Percentiles rank a stretch among this genome's conserved stretches.
Conservation (phyloP, 2,888 invertebrate species). For the Cistogaster globosa region DNA sequence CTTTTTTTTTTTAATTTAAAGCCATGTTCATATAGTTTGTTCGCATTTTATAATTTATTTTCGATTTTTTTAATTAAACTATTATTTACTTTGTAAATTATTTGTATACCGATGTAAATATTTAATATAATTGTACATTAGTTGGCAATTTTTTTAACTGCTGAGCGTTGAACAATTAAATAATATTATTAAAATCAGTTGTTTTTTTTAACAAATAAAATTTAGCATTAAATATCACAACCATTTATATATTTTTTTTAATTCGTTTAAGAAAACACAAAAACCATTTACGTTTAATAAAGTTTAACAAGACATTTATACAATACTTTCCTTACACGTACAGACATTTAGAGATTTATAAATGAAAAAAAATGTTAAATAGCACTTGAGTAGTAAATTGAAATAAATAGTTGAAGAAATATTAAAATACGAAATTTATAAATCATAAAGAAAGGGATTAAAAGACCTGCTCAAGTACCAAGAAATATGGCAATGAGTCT, state of each 20-base stretch:
- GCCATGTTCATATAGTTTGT: neutral
- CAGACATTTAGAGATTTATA: neutral
- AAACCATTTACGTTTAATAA: constrained; percentile 27
- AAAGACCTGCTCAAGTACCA: too few species aligned
- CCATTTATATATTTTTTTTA: constrained; percentile 56
- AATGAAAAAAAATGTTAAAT: neutral
- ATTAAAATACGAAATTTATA: neutral
- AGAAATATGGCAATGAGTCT: too few species aligned
- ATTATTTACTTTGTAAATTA: constrained; percentile 43
- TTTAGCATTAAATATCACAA: constrained; percentile 69
- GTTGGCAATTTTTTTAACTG: constrained; percentile 34
- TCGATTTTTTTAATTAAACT: neutral
- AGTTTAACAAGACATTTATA: constrained; percentile 57
- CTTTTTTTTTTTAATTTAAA: neutral
- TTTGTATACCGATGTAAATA: constrained; percentile 60
- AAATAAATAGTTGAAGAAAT: neutral
- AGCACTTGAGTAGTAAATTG: neutral
- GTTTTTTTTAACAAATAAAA: constrained; percentile 36
- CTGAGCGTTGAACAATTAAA: constrained; percentile 11
- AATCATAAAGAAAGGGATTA: too few species aligned
- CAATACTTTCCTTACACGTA: constrained; percentile 28
- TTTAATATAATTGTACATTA: constrained; percentile 35
- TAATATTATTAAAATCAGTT: neutral
- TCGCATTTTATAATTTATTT: neutral
- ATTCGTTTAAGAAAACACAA: constrained; percentile 34